Percentiles rank a stretch among this genome's conserved stretches.
phyloP scores from a whole-genome alignment of 2,888 invertebrate species.

The Lasius platythorax region DNA sequence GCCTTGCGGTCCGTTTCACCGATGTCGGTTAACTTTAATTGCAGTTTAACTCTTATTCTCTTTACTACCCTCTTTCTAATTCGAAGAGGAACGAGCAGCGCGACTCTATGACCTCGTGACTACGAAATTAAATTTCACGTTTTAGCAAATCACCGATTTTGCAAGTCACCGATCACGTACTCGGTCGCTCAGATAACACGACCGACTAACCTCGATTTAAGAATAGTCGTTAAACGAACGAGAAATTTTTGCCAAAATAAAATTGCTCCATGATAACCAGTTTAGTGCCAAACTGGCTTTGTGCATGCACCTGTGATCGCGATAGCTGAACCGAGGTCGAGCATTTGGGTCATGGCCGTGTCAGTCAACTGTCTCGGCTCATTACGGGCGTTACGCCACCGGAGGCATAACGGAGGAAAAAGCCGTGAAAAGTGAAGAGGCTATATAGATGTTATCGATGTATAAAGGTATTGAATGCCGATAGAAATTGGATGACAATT shows the following conservation, averaged over 20 bases:
- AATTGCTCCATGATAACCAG: constrained; percentile 30
- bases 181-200: neutral
- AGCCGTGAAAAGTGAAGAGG: constrained; percentile 19
- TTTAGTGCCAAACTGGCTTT: constrained; percentile 8
- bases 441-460: neutral
- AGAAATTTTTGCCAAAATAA: constrained; percentile 33
- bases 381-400: neutral
- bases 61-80: neutral
- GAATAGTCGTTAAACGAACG: constrained; percentile 26
- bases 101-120: constrained; percentile 12
- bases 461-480: neutral
- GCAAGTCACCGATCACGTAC: constrained; percentile 4
- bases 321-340: constrained; percentile 26
- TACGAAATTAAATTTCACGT: neutral
- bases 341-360: constrained; percentile 43
- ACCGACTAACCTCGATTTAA: constrained; percentile 33
- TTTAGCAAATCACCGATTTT: neutral
- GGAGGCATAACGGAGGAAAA: constrained; percentile 16
- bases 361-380: constrained; percentile 37
- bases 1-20: constrained; percentile 2
- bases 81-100: neutral
- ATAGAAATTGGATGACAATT: neutral
- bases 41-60: neutral
- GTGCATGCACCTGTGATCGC: constrained; percentile 41
- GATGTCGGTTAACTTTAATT: constrained; percentile 26